Evolutionary conservation across 2,113 vertebrate species (phyloP), one percentile per base, ranked within the genome.

Genomic region (Epinephelus moara): DNA sequence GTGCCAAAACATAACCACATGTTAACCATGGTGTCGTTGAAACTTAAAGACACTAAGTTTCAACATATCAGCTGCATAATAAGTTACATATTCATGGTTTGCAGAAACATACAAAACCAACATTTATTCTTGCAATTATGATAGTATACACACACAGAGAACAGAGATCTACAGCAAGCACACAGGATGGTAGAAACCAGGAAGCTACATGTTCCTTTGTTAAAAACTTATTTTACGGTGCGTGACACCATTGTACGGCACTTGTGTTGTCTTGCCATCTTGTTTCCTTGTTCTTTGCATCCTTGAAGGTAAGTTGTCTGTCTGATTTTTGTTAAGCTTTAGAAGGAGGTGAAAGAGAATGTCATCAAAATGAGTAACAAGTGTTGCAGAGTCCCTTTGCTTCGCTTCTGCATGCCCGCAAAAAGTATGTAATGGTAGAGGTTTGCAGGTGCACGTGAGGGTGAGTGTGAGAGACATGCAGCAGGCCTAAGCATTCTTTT

Each of bases 371-470:
- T 37, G n/a, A 70, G 4, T 15, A 37, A 40, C 37, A 19, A 47
- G 40, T 14, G 6, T 47, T 9, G 8, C 3, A 10, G 2, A 10
- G 14, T 25, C 63, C 4, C 55, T 69, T 52, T 52, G 7, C 40
- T 7, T 0, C 0, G 14, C 15, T 21, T 45, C 33, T 2, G 13
- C 50, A 55, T 11, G 17, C 50, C 19, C 1, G 4, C 4, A 19
- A 1, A 18, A 30, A 4, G 21, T 30, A 6, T 1, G 9, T 18
- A 50, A 52, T 33, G 9, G 27, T 69, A 5, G 25, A 68, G 14
- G 33, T n/a, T 69, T 81, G 17, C 21, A 23, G 33, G 15, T 0
- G 56, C 6, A 0, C 3, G 0, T 67, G 30, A 40, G 18, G 45
- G 4, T 82, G 1, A 8, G 10, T 50, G 47, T 0, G 1, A 49